Evolutionary conservation across 2,113 vertebrate species (phyloP).

Genomic region (Prietella phreatophila): DNA sequence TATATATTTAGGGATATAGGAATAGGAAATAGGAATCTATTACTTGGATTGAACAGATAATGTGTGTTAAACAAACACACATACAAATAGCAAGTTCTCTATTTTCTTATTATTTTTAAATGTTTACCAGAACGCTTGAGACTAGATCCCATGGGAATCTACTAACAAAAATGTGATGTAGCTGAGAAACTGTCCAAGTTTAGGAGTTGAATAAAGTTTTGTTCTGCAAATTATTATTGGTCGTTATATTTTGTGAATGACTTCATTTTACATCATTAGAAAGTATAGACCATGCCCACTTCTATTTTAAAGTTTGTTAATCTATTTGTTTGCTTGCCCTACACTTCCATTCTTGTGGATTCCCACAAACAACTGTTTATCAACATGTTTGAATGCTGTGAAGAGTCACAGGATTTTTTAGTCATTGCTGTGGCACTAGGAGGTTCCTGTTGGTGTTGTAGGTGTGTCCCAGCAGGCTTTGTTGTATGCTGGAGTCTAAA

Average conservation of each 20-base stretch:
- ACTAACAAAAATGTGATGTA: background rate
- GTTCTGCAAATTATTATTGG: background rate
- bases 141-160: background rate
- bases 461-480: background rate
- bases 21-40: background rate
- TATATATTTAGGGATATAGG: background rate
- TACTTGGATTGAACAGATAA: background rate
- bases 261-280: background rate
- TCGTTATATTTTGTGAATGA: background rate
- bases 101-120: background rate
- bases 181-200: background rate
- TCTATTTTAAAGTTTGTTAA: background rate
- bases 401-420: background rate
- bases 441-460: background rate
- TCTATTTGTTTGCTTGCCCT: background rate
- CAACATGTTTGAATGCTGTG: background rate
- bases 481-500: slow-evolving; percentile 4
- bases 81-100: background rate
- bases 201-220: background rate
- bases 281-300: background rate
- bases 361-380: background rate
- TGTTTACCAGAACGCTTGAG: background rate
- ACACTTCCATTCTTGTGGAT: background rate
- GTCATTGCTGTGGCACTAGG: background rate
- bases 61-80: background rate